phyloP scores from a whole-genome alignment of 2,113 vertebrate genomes.

The Toxotes chatareus region DNA sequence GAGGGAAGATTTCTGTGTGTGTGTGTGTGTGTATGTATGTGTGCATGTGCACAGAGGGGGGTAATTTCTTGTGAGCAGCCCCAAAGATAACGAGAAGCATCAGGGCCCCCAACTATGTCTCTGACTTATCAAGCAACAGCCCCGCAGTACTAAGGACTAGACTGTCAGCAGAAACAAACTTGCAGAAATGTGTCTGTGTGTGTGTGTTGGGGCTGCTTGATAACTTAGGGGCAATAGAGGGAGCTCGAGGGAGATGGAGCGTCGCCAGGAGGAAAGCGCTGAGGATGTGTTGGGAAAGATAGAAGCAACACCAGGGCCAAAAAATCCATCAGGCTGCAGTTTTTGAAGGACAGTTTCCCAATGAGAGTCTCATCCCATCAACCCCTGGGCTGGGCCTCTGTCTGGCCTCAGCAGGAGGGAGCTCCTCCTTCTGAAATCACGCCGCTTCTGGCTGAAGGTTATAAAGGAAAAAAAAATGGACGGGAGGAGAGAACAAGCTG shows the following conservation, averaged over 20 bases:
- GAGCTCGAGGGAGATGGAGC: slow-evolving; percentile 47
- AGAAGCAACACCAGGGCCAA: slow-evolving; percentile 29
- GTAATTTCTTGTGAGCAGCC: slow-evolving; percentile 8
- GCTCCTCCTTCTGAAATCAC: slow-evolving; percentile 51
- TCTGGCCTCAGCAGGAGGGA: slow-evolving; percentile 54
- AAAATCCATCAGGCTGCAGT: slow-evolving; percentile 65
- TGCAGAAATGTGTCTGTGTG: slow-evolving; percentile 17
- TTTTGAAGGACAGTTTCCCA: slow-evolving; percentile 80
- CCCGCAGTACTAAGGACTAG: slow-evolving; percentile 44
- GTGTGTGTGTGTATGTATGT: slow-evolving; percentile 12
- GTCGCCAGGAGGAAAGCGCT: slow-evolving; percentile 26
- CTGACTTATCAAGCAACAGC: slow-evolving; percentile 59
- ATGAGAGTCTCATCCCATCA: slow-evolving; percentile 75
- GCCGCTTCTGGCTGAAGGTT: slow-evolving; percentile 67
- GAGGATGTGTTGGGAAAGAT: slow-evolving; percentile 55
- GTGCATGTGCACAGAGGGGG: not conserved
- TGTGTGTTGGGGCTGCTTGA: slow-evolving; percentile 11
- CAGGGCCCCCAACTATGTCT: slow-evolving; percentile 31
- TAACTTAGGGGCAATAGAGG: slow-evolving; percentile 32
- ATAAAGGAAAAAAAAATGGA: slow-evolving; percentile 28
- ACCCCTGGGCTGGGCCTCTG: slow-evolving; percentile 54
- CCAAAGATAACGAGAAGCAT: slow-evolving; percentile 54
- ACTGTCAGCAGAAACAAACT: slow-evolving; percentile 67
- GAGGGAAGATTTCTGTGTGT: not conserved
- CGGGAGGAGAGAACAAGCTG: slow-evolving; percentile 47